Evolutionary conservation across 1,140 invertebrate genomes (phyloP), one percentile per base, ranked within the genome.

Genomic region (Drosophila mayri): DNA sequence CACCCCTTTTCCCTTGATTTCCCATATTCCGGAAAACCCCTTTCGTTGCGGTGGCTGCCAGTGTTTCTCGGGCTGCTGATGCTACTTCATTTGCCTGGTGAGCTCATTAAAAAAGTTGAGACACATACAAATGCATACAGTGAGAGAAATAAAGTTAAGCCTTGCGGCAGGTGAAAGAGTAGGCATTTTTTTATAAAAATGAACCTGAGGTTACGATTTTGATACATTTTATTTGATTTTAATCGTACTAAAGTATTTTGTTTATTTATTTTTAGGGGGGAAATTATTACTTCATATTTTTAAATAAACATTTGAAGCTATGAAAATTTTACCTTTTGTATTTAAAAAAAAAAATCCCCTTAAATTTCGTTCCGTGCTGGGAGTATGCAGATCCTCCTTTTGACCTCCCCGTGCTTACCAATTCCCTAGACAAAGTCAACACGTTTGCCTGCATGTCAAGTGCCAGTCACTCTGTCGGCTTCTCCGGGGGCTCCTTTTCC

Each of bases 51-150:
- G 82, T 78, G 46, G 64, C 65, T 67, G 70, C 79, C 66, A 76
- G 67, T 81, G 64, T 55, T 79, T 71, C 58, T 59, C 78, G 66
- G 50, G 58, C 65, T 67, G 65, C 79, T 63, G 67, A 68, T 81
- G 76, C 67, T 78, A 64, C 66, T 79, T 79, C 75, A 79, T 79
- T 79, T 79, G 75, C 65, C 73, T 61, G 49, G 49, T 41, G 70
- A 47, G 80, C 84, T 88, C 84, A 87, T 87, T 88, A 87, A 87
- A 87, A 87, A 87, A 87, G 76, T 87, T 88, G 84, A 80, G 76
- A 86, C 79, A 83, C 76, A 87, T 80, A 88, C 76, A 87, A 87
- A 88, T 87, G 84, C 76, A 71, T 49, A 58, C 66, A 79, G 66
- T 61, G 16, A 20, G 18, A 43, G 18, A 67, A 76, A 76, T 3